These are phyloP conservation scores for Forbesichthys agassizii DNA, from an alignment of 2,113 vertebrate species.

Conservation along the genomic window DNA sequence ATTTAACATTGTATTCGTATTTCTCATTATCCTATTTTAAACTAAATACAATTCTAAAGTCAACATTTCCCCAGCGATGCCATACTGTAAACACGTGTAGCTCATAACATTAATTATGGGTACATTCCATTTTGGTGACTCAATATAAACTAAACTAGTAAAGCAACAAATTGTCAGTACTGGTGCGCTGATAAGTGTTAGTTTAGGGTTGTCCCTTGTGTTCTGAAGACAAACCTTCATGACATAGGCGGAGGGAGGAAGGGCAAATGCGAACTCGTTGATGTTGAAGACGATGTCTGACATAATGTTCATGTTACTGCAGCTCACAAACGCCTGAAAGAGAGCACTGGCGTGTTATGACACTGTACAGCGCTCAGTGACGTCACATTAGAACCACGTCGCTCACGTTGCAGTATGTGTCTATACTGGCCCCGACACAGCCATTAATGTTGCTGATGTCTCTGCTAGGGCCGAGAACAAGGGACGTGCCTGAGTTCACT, in stretches of 20 bases:
- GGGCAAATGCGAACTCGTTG: constrained; percentile 26
- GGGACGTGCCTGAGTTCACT: constrained; percentile 23
- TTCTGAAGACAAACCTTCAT: constrained; percentile 28
- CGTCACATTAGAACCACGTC: not conserved
- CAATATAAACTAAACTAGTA: not conserved
- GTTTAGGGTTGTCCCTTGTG: not conserved
- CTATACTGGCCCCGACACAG: constrained; percentile 9
- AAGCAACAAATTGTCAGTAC: no score
- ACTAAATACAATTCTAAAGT: not conserved
- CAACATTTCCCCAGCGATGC: not conserved
- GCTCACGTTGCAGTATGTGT: constrained; percentile 10
- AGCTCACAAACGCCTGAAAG: constrained; percentile 25
- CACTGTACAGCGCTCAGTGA: not conserved
- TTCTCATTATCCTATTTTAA: not conserved
- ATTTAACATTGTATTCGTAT: not conserved
- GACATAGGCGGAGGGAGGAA: constrained; percentile 33
- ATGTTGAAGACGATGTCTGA: constrained; percentile 46
- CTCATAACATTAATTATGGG: no score
- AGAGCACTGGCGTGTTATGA: not conserved
- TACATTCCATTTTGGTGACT: not conserved
- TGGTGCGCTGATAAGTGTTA: no score
- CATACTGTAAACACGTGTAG: not conserved
- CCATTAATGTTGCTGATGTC: constrained; percentile 31
- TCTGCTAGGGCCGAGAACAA: constrained; percentile 14
- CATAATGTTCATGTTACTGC: constrained; percentile 15